A percentile compares a stretch with the other conserved stretches of the same genome.
Evolutionary conservation across 2,113 vertebrate species (phyloP).

Genomic region (Mohoua ochrocephala): DNA sequence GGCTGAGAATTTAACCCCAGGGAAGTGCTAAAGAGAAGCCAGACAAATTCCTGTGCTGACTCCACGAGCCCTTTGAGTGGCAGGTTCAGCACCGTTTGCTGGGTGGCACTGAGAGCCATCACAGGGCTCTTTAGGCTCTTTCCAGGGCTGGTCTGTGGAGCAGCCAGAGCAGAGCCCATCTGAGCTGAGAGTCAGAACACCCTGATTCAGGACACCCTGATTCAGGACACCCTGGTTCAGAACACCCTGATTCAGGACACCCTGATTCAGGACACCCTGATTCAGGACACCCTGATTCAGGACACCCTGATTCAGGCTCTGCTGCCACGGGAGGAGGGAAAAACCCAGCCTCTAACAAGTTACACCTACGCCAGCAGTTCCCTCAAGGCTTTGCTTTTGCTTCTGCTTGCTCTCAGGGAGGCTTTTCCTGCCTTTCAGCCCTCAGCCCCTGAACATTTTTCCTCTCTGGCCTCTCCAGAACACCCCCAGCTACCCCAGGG

Average conservation of each 20-base stretch:
- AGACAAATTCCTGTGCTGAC: background rate
- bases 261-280: background rate
- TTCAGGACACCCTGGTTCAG: background rate
- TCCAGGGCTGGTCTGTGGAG: background rate
- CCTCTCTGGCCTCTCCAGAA: background rate
- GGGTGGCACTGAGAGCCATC: background rate
- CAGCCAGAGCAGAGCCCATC: background rate
- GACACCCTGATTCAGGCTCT: background rate
- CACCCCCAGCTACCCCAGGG: background rate
- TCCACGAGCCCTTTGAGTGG: background rate
- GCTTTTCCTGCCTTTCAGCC: slow-evolving; percentile 1
- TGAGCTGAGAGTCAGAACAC: background rate
- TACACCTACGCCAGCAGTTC: background rate
- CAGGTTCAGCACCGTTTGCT: background rate
- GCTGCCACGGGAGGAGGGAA: background rate
- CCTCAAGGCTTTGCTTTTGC: background rate
- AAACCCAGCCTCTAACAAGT: background rate
- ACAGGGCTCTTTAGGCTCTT: background rate
- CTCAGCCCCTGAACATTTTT: background rate
- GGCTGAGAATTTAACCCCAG: slow-evolving; percentile 14
- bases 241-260: too few relatives aligned
- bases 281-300: background rate
- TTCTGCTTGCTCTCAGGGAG: background rate
- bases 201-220: too few relatives aligned
- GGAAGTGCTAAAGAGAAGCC: background rate